These are phyloP conservation scores for Porites evermanni DNA, from an alignment of 92 coral and sea anemone genomes.

Conservation along the genomic window DNA sequence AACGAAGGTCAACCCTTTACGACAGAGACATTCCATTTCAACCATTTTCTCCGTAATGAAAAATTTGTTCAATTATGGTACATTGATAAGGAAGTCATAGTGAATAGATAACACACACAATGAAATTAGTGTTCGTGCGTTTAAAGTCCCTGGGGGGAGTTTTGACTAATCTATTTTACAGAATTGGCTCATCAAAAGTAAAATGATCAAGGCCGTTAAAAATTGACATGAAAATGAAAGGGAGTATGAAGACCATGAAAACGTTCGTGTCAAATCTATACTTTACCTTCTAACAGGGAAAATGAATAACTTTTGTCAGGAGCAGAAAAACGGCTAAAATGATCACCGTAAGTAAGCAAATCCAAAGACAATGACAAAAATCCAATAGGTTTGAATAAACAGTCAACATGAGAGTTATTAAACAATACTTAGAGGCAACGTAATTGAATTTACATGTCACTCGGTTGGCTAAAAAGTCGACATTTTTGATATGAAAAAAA, in stretches of 20 bases:
- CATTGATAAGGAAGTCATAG: too few relatives aligned
- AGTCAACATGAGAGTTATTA: not conserved
- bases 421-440: too few relatives aligned
- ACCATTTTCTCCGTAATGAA: too few relatives aligned
- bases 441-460: not conserved
- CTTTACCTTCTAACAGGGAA: not conserved
- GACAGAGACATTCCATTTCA: too few relatives aligned
- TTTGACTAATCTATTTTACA: not conserved
- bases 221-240: not conserved
- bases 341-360: not conserved
- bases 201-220: too few relatives aligned
- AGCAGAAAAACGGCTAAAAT: not conserved
- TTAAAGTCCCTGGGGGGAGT: constrained; percentile 10
- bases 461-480: not conserved
- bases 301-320: too few relatives aligned
- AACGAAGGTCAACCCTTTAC: too few relatives aligned
- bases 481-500: not conserved
- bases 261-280: not conserved
- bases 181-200: too few relatives aligned
- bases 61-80: too few relatives aligned
- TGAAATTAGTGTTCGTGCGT: not conserved
- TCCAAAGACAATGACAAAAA: not conserved
- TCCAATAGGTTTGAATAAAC: not conserved
- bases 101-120: too few relatives aligned
- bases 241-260: not conserved